phyloP scores from a whole-genome alignment of 1,140 invertebrate genomes.

The Drosophila biarmipes region DNA sequence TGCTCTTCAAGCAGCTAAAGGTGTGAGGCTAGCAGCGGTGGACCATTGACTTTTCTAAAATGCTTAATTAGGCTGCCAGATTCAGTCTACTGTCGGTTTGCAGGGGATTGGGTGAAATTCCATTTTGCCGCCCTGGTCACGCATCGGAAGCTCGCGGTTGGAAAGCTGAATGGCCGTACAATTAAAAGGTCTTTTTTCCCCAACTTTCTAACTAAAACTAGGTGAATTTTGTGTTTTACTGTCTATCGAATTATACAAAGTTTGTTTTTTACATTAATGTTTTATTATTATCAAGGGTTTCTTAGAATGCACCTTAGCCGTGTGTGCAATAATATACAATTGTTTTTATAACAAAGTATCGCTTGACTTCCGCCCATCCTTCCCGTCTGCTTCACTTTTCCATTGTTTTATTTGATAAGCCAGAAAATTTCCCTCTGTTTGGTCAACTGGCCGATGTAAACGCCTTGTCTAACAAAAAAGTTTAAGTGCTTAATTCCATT shows the following conservation, averaged over 20 bases:
- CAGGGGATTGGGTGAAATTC: not conserved
- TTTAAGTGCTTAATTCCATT: conserved; percentile 26
- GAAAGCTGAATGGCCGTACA: conserved; percentile 19
- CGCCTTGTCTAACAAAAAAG: conserved; percentile 6
- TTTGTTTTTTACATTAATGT: no score
- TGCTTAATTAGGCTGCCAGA: conserved; percentile 72
- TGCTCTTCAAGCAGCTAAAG: not conserved
- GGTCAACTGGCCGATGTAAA: conserved; percentile 28
- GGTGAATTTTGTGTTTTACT: no score
- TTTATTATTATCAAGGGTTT: no score
- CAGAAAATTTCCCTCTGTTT: conserved; percentile 36
- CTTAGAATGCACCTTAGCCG: no score
- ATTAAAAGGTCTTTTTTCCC: no score
- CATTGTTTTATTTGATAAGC: conserved; percentile 7
- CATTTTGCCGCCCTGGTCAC: conserved; percentile 33
- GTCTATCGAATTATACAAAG: no score
- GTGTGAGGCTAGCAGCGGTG: not conserved
- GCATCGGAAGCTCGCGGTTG: conserved; percentile 47
- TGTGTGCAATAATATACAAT: not conserved
- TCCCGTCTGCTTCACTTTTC: not conserved
- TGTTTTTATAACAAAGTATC: not conserved
- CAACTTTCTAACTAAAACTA: no score
- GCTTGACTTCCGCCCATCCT: conserved; percentile 3
- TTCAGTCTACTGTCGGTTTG: conserved; percentile 11
- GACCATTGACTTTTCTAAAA: conserved; percentile 37